Evolutionary conservation across 2,888 invertebrate genomes (phyloP).

Genomic region (Trichogramma evanescens): DNA sequence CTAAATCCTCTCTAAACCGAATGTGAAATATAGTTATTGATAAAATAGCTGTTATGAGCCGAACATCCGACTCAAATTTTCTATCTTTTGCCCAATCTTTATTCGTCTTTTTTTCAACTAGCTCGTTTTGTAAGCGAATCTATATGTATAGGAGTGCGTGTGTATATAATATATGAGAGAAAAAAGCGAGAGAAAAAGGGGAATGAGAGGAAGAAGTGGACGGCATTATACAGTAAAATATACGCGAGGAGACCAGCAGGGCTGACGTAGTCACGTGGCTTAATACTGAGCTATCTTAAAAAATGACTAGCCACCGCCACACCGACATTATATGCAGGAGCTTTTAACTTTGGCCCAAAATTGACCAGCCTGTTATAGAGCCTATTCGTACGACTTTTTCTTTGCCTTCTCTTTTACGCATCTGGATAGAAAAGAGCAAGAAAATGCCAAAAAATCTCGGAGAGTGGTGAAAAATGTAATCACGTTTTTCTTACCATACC

Average conservation of each 20-base stretch:
- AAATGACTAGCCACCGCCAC: conserved; percentile 15
- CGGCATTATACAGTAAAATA: neutral
- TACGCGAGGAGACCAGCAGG: conserved; percentile 9
- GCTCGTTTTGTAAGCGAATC: no score
- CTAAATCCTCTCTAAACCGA: no score
- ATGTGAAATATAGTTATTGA: no score
- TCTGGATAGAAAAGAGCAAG: no score
- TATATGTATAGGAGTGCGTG: no score
- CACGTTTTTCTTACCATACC: neutral
- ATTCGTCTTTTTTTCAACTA: no score
- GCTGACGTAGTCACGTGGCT: neutral
- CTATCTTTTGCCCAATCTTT: no score
- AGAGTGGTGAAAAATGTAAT: conserved; percentile 1
- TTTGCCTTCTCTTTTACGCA: no score
- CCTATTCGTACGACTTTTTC: no score
- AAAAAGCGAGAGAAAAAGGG: neutral
- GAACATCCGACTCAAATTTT: no score
- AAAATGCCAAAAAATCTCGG: neutral
- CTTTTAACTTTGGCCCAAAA: neutral
- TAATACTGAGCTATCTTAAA: conserved; percentile 25
- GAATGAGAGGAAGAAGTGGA: neutral
- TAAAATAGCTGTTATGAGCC: no score
- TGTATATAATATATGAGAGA: neutral
- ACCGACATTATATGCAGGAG: neutral
- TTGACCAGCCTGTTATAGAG: no score